Conservation (phyloP, 2,888 invertebrate genomes). For the Emmelina monodactyla region DNA sequence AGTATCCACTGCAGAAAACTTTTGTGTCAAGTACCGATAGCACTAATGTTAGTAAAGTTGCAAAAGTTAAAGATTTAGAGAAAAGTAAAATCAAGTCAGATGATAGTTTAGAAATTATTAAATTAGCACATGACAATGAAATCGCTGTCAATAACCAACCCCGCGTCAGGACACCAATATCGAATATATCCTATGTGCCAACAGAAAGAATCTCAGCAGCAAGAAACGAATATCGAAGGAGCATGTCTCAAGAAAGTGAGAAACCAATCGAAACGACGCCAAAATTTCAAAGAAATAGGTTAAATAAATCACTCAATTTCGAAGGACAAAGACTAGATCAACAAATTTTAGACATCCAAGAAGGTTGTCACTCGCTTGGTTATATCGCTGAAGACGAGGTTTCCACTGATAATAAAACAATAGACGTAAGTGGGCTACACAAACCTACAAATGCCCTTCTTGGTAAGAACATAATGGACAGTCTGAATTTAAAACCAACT, state of each 20-base stretch:
- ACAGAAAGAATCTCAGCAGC: constrained; percentile 38
- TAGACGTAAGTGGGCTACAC: constrained; percentile 32
- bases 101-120: constrained; percentile 54
- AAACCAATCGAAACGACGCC: constrained; percentile 39
- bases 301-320: constrained; percentile 58
- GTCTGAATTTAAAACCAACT: constrained; percentile 45
- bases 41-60: constrained; percentile 49
- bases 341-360: constrained; percentile 58
- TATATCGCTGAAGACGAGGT: constrained; percentile 48
- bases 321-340: constrained; percentile 56
- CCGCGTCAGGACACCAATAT: constrained; percentile 54
- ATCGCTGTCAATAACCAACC: constrained; percentile 59
- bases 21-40: constrained; percentile 46
- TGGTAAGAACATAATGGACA: constrained; percentile 58
- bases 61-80: constrained; percentile 55
- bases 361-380: constrained; percentile 52
- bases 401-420: constrained; percentile 21
- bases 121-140: constrained; percentile 51
- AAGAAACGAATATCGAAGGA: constrained; percentile 41
- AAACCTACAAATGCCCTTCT: constrained; percentile 49
- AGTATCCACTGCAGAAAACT: constrained; percentile 51
- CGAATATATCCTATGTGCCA: constrained; percentile 48
- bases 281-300: constrained; percentile 56
- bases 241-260: constrained; percentile 45
- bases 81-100: constrained; percentile 49